Base-by-base conservation (phyloP, 2,797 vertebrate genomes). In the Delichon dasypus region DNA sequence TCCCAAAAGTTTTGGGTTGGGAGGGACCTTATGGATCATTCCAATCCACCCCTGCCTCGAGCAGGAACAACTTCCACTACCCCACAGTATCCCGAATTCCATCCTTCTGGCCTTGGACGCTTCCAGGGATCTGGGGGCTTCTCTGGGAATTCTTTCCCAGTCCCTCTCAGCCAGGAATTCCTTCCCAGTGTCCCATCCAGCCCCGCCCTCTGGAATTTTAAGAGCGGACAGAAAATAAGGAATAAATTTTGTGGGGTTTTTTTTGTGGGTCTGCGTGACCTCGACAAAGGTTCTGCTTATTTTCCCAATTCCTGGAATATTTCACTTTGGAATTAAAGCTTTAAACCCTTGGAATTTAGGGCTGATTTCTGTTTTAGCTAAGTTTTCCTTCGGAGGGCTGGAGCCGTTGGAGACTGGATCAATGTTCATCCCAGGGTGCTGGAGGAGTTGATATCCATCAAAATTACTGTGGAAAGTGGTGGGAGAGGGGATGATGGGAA, bases 231-330 rank as follows among this genome's bases (percentile, higher is more conserved):
- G 27, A 26, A 44, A 53, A 51, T 1, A 7, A 32, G 14, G 38
- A 45, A 45, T 8, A 6, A 45, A 26, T 26, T 53, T 9, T 4
- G 11, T 7, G 27, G 27, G 17, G 26, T 8, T 53, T 71, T 53
- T 38, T 38, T 38, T 38, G 36, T 38, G 36, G 36, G 36, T 38
- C 36, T 38, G 36, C 55, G 4, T 3, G 32, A 60, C 55, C 65
- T 20, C 6, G 36, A 30, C 27, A 9, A 3, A 13, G 11, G 11
- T 61, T 30, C 4, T 4, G 25, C 66, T 30, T 51, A 13, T 0
- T 32, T 26, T 61, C 32, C 57, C 66, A 5, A 1, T 45, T 71
- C 48, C 48, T 5, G 40, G 8, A n/a, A 22, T 23, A 3, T 47
- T 62, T 13, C 4, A 0, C 10, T 29, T 12, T 23, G 80, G 58